Percentiles rank a stretch among this genome's conserved stretches.
Conservation (phyloP, 1,140 invertebrate species). For the Stenopsyche tienmushanensis region DNA sequence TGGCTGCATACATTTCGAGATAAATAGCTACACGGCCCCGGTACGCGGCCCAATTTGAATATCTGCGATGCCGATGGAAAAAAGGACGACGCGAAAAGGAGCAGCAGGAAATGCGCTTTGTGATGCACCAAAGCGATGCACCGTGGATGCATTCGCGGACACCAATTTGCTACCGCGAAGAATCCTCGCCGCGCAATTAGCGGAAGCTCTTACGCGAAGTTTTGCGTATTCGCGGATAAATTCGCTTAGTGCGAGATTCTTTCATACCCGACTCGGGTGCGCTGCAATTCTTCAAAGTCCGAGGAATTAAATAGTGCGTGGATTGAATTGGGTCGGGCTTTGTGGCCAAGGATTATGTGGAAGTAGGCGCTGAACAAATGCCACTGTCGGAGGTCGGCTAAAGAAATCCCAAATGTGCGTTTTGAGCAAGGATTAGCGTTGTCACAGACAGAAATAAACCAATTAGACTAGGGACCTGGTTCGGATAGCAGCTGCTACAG, state of each 20-base stretch:
- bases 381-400: too few species aligned
- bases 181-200: not conserved
- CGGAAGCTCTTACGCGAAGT: not conserved
- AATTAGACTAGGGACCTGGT: conserved; percentile 14
- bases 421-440: conserved; percentile 22
- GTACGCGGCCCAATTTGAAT: conserved; percentile 39
- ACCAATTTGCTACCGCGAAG: not conserved
- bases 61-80: conserved; percentile 14
- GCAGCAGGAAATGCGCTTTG: conserved; percentile 2
- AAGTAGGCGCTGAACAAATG: too few species aligned
- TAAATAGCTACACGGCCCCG: conserved; percentile 34
- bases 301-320: too few species aligned
- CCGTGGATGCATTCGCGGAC: not conserved
- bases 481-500: conserved; percentile 17
- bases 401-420: not conserved
- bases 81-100: not conserved
- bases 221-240: too few species aligned
- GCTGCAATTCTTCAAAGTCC: too few species aligned
- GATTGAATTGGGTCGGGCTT: too few species aligned
- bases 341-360: too few species aligned
- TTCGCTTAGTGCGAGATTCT: too few species aligned
- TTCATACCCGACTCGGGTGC: too few species aligned
- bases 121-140: not conserved
- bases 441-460: conserved; percentile 29
- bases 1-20: conserved; percentile 23